phyloP scores from a whole-genome alignment of 1,140 invertebrate species.

The Tetranychus cinnabarinus region DNA sequence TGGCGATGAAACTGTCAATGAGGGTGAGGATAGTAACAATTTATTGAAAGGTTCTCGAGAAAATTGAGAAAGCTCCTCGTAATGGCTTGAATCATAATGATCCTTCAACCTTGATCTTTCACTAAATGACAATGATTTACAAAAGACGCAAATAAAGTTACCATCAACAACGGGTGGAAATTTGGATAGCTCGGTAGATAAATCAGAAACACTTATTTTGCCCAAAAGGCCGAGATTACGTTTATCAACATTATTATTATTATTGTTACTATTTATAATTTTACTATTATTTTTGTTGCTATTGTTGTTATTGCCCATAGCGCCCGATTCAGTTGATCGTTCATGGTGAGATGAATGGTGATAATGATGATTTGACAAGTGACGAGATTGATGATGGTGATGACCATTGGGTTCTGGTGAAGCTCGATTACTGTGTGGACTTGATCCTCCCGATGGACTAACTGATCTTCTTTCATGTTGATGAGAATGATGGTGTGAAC shows the following conservation, averaged over 20 bases:
- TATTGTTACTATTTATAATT: not conserved
- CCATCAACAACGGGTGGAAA: conserved; percentile 26
- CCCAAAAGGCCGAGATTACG: not conserved
- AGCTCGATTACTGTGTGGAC: not conserved
- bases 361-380: no score
- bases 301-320: not conserved
- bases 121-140: conserved; percentile 33
- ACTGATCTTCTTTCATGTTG: not conserved
- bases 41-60: conserved; percentile 45
- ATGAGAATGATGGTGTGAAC: not conserved
- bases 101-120: conserved; percentile 32
- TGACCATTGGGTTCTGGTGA: not conserved
- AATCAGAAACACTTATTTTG: no score
- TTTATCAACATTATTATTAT: not conserved
- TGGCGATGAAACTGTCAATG: not conserved
- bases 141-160: conserved; percentile 36
- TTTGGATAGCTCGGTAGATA: conserved; percentile 2
- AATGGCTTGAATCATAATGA: conserved; percentile 39
- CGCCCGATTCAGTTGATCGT: not conserved
- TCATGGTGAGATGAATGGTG: no score
- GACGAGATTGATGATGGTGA: no score
- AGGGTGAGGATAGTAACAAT: conserved; percentile 29
- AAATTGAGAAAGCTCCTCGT: conserved; percentile 13
- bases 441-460: not conserved
- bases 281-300: not conserved